Percentiles rank a stretch among this genome's conserved stretches.
phyloP scores from a whole-genome alignment of 2,797 vertebrate genomes.

The Alosa sapidissima region DNA sequence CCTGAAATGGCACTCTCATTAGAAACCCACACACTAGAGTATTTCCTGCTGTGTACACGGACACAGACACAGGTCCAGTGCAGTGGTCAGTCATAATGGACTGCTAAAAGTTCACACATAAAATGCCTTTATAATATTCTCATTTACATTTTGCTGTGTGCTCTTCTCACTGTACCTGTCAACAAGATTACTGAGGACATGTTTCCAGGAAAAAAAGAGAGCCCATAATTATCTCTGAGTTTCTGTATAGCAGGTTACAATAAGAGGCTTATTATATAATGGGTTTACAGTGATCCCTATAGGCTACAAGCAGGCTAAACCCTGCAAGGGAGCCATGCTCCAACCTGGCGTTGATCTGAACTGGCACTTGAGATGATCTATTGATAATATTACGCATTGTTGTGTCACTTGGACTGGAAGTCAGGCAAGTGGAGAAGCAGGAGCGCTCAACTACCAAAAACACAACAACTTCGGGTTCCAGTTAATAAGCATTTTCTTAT shows the following conservation, averaged over 20 bases:
- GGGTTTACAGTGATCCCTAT: not conserved
- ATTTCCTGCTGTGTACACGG: too few species aligned
- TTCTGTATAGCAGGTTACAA: not conserved
- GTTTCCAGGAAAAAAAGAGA: not conserved
- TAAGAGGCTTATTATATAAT: constrained; percentile 21
- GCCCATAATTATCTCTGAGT: not conserved
- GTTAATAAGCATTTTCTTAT: too few species aligned
- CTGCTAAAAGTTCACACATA: not conserved
- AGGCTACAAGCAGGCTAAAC: not conserved
- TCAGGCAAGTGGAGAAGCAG: not conserved
- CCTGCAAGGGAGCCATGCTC: not conserved
- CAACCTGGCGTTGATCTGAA: not conserved
- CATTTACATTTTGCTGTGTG: not conserved
- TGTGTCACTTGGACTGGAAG: not conserved
- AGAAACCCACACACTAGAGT: not conserved
- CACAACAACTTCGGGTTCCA: too few species aligned
- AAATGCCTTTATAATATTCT: not conserved
- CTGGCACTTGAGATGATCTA: not conserved
- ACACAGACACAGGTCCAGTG: not conserved
- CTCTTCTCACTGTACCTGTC: not conserved
- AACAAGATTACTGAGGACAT: not conserved
- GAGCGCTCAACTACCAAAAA: too few species aligned
- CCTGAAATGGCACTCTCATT: not conserved
- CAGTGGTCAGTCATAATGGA: not conserved
- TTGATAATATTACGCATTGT: not conserved